Base-by-base conservation (phyloP, 2,888 invertebrate genomes). In the Venusia cambrica region DNA sequence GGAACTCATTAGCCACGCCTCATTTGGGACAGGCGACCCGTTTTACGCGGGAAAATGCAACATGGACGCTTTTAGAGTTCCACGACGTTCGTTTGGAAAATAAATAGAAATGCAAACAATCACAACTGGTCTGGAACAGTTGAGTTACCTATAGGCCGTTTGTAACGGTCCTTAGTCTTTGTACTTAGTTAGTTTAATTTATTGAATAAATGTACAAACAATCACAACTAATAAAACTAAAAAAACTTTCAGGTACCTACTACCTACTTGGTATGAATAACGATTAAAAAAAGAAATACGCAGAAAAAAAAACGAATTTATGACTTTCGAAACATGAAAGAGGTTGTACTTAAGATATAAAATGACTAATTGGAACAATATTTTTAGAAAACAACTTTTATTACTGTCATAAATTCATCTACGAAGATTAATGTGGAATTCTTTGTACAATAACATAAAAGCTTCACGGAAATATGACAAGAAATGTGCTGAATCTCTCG, bases 1-100 rank as follows among this genome's bases (percentile, higher is more conserved):
- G n/a, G 27, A 2, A 41, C 49, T 51, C 46, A 54, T 54, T 54
- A 54, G 51, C 2, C 15, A 22, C 54, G 48, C 29, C 39, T 43
- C 48, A 48, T 49, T 49, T 41, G 49, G 21, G 28, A 21, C 21
- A 33, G 34, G 40, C 44, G 54, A 54, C 39, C 45, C 54, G 37
- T 35, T 48, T 45, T 21, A 19, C 27, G 39, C 39, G 34, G 39
- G 34, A 31, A 40, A 38, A 35, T 18, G 5, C 38, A 40, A 35
- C 19, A 40, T 40, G 39, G 39, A 34, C 22, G 35, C 30, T 19
- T 29, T 30, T 24, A 10, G 35, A 14, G 35, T 35, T 31, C 39
- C 28, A 14, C 12, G 7, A 10, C 3, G 5, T 5, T n/a, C 10
- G 2, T 11, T n/a, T n/a, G n/a, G n/a, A n/a, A n/a, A n/a, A n/a